Base-by-base conservation (phyloP, 2,113 vertebrate genomes). In the Mola mola region DNA sequence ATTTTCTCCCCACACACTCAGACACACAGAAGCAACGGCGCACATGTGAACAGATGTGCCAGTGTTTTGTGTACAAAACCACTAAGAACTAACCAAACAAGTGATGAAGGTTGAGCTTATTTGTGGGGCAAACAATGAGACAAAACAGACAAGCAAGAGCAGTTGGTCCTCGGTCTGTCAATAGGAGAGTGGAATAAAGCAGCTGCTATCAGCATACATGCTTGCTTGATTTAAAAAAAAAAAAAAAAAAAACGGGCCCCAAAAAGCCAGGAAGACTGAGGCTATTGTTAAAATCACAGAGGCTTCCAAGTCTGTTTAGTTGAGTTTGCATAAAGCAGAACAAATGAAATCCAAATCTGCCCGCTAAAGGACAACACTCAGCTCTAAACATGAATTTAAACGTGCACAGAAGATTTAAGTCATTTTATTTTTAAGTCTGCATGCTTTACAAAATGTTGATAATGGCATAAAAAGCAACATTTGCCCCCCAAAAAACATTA, bases 381-480 rank as follows among this genome's bases (percentile, higher is more conserved):
- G n/a, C 36, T 51, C 29, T 4, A 29, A 42, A 70, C 65, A 68
- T 51, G 42, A 63, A 71, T 52, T 65, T 52, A 52, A 77, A 59
- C 77, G 43, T 74, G 77, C 82, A 78, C 28, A 80, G 72, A 67
- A 76, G 64, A 84, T 71, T 86, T 47, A 79, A 79, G 68, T 81
- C n/a, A 40, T 75, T 89, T 89, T 83, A 87, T 90, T 90, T 57
- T 50, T 69, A 61, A 37, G 55, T 76, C 79, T 46, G 72, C 89
- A 91, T 92, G 91, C 89, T 86, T 83, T 92, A 93, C 79, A 91
- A 91, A 93, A 92, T 83, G 21, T 86, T 74, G 68, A 84, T 77
- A 88, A 84, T 90, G 85, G 80, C 78, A 75, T 82, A 50, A 72
- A 86, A 88, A 80, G 68, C 46, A 66, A 72, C 52, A 68, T 79